Evolutionary conservation across 2,113 vertebrate genomes (phyloP), one percentile per base, ranked within the genome.

Genomic region (Myxocyprinus asiaticus): DNA sequence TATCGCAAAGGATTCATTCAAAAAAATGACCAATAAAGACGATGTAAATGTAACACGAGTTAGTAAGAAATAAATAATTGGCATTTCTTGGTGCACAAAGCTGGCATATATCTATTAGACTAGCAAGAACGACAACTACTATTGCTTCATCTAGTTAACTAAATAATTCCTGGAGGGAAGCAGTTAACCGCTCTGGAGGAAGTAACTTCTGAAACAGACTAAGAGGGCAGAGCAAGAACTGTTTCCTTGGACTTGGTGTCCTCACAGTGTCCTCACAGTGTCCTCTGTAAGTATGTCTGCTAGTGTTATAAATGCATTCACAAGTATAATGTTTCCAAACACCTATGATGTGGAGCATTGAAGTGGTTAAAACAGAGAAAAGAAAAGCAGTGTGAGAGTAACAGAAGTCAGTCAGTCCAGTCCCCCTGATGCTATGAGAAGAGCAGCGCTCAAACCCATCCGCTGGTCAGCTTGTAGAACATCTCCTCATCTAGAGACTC

Each of bases 401-500:
- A 86, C 22, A 33, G 22, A 77, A 78, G 17, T 71, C 68, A 73
- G 85, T 0, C 55, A 58, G 14, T 58, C 55, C 55, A 14, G 14
- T 58, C 14, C 55, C 22, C 55, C 55, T n/a, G 55, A 58, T 58
- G 55, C 55, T 58, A 7, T n/a, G 15, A 6, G 55, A 58, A 33
- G 65, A 69, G 64, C 10, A 48, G 50, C 48, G 75, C 83, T 99
- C 94, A 98, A 88, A 98, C 94, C 97, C 97, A 99, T 58, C 98
- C 98, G 1, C 98, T 99, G 89, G 97, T 99, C 86, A 99, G 96
- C 94, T 99, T 99, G 91, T 98, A 99, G 94, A 99, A 99, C 97
- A 99, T 99, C 92, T 99, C 98, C 86, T 99, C 98, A 0, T 99
- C 98, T 82, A 99, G 90, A 75, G 96, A 98, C 91, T 99, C 98